Evolutionary conservation across 1,140 invertebrate species (phyloP).

Genomic region (Drosophila oshimai): DNA sequence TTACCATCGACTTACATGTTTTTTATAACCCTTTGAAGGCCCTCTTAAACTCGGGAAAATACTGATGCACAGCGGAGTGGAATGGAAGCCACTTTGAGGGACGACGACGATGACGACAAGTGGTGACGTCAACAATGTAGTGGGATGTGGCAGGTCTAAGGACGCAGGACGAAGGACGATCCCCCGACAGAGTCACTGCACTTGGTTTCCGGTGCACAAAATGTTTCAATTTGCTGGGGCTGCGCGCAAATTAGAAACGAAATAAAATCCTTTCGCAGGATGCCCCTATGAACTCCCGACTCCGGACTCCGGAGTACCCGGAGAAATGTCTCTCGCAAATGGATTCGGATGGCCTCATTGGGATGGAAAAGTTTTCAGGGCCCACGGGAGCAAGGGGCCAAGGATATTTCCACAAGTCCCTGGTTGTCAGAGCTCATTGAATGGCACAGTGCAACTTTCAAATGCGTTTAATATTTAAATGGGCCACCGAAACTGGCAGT

Average conservation of each 20-base stretch:
- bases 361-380: constrained; percentile 21
- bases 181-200: constrained; percentile 36
- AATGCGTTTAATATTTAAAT: constrained; percentile 62
- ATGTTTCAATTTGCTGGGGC: constrained; percentile 47
- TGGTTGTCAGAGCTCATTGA: constrained; percentile 27
- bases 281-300: not conserved
- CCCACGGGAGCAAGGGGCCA: constrained; percentile 28
- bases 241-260: constrained; percentile 48
- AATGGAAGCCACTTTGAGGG: constrained; percentile 6
- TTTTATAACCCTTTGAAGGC: not conserved
- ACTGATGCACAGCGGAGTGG: constrained; percentile 7
- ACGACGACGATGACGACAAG: not conserved
- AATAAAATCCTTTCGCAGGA: constrained; percentile 32
- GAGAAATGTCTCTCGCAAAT: not conserved
- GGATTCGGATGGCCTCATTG: not conserved
- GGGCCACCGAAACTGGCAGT: constrained; percentile 19
- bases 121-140: constrained; percentile 19
- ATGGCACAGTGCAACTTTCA: constrained; percentile 38
- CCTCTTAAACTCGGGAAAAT: not conserved
- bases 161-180: not conserved
- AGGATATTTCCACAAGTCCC: not conserved
- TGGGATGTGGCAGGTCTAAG: not conserved
- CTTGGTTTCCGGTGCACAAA: constrained; percentile 42
- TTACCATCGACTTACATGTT: constrained; percentile 10
- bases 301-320: not conserved